A percentile compares a stretch with the other conserved stretches of the same genome.
Conservation (phyloP, 1,140 invertebrate genomes). For the Saccostrea echinata region DNA sequence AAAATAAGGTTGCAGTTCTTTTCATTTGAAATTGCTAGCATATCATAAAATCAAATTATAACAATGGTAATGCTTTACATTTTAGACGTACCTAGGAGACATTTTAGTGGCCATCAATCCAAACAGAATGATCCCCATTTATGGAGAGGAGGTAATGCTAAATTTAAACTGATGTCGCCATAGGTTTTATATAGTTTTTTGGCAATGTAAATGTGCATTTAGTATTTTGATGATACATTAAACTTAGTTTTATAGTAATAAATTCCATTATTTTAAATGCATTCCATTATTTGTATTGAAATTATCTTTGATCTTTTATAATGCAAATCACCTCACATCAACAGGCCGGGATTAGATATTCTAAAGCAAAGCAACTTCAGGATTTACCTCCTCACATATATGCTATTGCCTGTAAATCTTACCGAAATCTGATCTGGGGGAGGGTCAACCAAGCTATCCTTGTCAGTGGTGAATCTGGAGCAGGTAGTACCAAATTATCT, state of each 20-base stretch:
- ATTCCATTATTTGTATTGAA: background rate
- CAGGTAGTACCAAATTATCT: slow-evolving; percentile 58
- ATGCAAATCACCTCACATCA: background rate
- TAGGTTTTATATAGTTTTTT: too few species aligned
- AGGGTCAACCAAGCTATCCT: slow-evolving; percentile 90
- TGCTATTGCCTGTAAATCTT: slow-evolving; percentile 87
- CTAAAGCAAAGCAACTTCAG: slow-evolving; percentile 47
- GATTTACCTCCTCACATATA: slow-evolving; percentile 87
- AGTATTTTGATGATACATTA: too few species aligned
- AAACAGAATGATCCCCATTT: slow-evolving; percentile 88
- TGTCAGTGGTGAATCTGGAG: slow-evolving; percentile 96
- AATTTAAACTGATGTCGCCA: background rate
- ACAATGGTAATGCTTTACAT: slow-evolving; percentile 38
- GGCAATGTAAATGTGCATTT: too few species aligned
- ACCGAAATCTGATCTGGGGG: slow-evolving; percentile 89
- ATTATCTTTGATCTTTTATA: background rate
- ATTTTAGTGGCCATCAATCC: slow-evolving; percentile 92
- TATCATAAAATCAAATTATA: too few species aligned
- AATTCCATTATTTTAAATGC: too few species aligned
- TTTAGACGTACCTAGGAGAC: slow-evolving; percentile 90
- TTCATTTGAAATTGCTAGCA: too few species aligned
- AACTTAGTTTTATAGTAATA: too few species aligned
- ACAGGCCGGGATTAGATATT: slow-evolving; percentile 61
- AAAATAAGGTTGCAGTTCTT: too few species aligned
- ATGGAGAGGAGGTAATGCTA: slow-evolving; percentile 84